Conservation (phyloP, 2,113 vertebrate genomes). For the Pongo pygmaeus region DNA sequence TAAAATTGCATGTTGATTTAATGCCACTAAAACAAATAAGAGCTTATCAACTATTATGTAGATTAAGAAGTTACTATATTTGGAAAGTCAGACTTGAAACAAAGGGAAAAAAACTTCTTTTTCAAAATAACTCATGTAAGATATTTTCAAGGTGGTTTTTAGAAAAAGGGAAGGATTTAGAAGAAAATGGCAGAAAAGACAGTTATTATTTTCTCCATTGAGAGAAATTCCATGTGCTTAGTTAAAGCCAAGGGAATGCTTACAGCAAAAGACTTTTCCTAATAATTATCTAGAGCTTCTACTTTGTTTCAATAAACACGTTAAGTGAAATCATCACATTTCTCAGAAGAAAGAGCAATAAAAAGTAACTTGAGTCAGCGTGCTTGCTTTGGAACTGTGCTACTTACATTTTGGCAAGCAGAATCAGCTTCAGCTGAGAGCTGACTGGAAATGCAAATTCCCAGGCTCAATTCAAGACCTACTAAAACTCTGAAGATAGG, state of each 20-base stretch:
- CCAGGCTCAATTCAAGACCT: background rate
- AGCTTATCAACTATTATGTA: background rate
- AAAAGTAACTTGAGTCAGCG: background rate
- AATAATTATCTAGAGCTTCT: background rate
- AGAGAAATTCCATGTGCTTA: background rate
- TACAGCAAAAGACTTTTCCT: background rate
- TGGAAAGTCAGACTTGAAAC: background rate
- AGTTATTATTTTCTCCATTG: background rate
- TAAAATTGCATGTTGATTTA: conserved; percentile 59
- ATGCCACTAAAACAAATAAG: conserved; percentile 38
- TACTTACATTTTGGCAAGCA: background rate
- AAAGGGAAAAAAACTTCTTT: background rate
- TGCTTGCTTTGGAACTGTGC: background rate
- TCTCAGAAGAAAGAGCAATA: background rate
- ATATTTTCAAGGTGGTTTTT: background rate
- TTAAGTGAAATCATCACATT: background rate
- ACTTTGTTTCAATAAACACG: conserved; percentile 14
- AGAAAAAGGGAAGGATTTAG: background rate
- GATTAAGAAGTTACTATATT: conserved; percentile 39
- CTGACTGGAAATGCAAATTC: background rate
- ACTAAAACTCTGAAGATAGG: background rate
- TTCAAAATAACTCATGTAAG: background rate
- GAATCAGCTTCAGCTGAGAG: background rate
- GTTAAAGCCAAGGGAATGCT: background rate
- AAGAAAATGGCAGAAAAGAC: background rate